Base-by-base conservation (phyloP, 2,797 vertebrate species). In the Melanotaenia trifasciata region DNA sequence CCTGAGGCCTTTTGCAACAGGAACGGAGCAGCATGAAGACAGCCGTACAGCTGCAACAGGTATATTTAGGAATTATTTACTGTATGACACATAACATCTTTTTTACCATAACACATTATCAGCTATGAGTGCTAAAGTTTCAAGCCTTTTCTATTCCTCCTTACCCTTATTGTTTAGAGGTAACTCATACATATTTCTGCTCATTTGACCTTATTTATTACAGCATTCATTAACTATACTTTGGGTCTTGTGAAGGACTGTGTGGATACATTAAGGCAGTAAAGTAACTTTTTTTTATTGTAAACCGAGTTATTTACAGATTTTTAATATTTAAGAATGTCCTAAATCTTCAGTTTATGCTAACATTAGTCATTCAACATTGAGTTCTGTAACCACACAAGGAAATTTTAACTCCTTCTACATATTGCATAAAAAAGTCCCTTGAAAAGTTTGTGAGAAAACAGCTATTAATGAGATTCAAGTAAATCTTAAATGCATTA, bases 1-100 rank as follows among this genome's bases (percentile, higher is more conserved):
- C 69, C 85, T 93, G 74, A 91, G 59, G 85, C 90, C 94, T 79
- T 63, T 83, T 70, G 83, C 76, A 60, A 87, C 87, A 54, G 80
- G 57, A 62, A 80, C 71, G 10, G 84, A 90, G 35, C 84, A 78
- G 57, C 85, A 85, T 86, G 90, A 74, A 45, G 84, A 77, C 50
- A 76, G 36, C 59, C 57, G 30, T 2, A 22, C 68, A 33, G 59
- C 82, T 74, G 51, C 74, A 71, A 40, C 83, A 89, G 90, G 92
- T 92, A 57, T 64, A n/a, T 53, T 28, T 30, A 16, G 26, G 53
- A 1, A 26, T 28, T 30, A 7, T 28, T 56, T 28, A 30, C 22
- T 6, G 12, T 28, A 26, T 28, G 24, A 9, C 10, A 24, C 51
- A 24, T 26, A 14, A 0, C 12, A 28, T n/a, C 18, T 47, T 6